These are phyloP conservation scores for Leucania comma DNA, from an alignment of 2,888 invertebrate species.

Conservation along the genomic window DNA sequence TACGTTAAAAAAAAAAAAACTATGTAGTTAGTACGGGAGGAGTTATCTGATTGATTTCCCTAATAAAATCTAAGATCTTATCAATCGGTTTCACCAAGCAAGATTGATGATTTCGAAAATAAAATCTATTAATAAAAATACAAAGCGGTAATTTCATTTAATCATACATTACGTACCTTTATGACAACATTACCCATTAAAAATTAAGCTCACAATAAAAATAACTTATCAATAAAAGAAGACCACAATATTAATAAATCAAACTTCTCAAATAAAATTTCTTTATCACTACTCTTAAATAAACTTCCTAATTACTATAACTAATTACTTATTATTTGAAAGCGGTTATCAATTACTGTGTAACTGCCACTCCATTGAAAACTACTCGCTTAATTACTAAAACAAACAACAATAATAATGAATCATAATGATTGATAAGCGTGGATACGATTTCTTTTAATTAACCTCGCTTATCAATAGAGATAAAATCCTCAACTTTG, in stretches of 20 bases:
- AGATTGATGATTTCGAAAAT: too few relatives aligned
- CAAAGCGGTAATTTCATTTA: neutral
- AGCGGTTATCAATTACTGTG: conserved; percentile 52
- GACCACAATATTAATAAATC: conserved; percentile 24
- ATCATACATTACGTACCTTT: neutral
- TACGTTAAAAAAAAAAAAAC: too few relatives aligned
- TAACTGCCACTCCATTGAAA: conserved; percentile 30
- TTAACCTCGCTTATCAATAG: conserved; percentile 27
- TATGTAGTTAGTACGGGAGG: too few relatives aligned
- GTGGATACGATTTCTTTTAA: conserved; percentile 31
- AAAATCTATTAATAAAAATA: neutral
- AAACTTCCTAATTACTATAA: conserved; percentile 40
- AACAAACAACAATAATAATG: conserved; percentile 58
- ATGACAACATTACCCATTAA: neutral
- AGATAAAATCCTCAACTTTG: conserved; percentile 42
- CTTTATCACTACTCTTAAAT: conserved; percentile 32
- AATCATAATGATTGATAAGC: conserved; percentile 59
- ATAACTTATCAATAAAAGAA: conserved; percentile 5
- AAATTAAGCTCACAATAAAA: neutral
- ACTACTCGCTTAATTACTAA: conserved; percentile 34
- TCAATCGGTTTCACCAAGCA: too few relatives aligned
- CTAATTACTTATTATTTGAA: conserved; percentile 51
- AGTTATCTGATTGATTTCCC: too few relatives aligned
- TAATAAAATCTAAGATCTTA: too few relatives aligned
- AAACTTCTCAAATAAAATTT: conserved; percentile 18